phyloP scores from a whole-genome alignment of 2,797 vertebrate genomes.

The Sebastes ruberrimus region DNA sequence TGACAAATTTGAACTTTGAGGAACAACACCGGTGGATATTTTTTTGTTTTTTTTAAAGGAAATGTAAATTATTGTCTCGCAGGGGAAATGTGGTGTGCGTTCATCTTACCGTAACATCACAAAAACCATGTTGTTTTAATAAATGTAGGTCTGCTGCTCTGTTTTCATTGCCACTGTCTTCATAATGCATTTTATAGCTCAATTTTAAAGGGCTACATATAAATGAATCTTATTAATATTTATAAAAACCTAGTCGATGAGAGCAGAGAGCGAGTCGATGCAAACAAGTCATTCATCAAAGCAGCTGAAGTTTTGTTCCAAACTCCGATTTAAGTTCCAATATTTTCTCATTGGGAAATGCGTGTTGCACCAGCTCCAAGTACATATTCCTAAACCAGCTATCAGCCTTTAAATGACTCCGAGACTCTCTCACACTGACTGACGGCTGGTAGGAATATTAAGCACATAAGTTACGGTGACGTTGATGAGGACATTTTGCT shows the following conservation, averaged over 20 bases:
- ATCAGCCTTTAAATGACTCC: background rate
- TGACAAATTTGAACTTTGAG: conserved; percentile 6
- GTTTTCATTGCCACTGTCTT: background rate
- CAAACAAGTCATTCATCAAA: conserved; percentile 47
- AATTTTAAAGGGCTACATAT: conserved; percentile 20
- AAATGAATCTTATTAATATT: conserved; percentile 59
- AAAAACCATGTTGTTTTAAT: background rate
- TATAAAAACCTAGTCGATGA: conserved; percentile 14
- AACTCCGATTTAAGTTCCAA: background rate
- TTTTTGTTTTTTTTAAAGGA: background rate
- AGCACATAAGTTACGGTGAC: background rate
- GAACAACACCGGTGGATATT: background rate
- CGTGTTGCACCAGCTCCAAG: background rate
- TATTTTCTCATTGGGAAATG: background rate
- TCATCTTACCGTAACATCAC: background rate
- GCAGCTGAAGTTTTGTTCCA: conserved; percentile 16
- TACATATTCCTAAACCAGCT: background rate
- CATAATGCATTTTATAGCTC: conserved; percentile 4
- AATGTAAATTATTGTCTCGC: background rate
- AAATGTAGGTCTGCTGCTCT: background rate
- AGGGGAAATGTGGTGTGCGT: background rate
- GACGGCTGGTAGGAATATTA: background rate
- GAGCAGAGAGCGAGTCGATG: conserved; percentile 19
- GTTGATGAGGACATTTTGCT: background rate
- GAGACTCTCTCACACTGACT: background rate